Conservation (phyloP, 2,113 vertebrate genomes). For the Chunga burmeisteri region DNA sequence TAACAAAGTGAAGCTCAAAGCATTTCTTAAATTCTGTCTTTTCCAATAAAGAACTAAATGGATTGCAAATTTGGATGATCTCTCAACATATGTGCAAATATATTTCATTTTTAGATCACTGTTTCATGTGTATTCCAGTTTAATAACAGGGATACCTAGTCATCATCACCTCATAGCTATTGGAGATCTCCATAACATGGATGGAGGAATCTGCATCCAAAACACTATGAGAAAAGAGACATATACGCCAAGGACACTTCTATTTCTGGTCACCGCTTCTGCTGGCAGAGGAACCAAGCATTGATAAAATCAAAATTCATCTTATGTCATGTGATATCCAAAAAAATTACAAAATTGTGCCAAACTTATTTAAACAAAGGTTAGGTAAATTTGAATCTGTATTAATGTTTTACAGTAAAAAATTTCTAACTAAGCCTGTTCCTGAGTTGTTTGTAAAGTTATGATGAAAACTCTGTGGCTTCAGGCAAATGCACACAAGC, state of each 20-base stretch:
- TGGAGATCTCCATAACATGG: neutral
- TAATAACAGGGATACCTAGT: neutral
- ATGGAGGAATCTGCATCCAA: neutral
- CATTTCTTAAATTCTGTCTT: neutral
- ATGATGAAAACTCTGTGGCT: neutral
- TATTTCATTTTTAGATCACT: neutral
- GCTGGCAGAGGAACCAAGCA: neutral
- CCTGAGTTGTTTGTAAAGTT: neutral
- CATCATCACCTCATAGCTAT: neutral
- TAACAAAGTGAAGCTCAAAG: neutral
- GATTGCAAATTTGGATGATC: neutral
- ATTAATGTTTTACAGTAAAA: neutral
- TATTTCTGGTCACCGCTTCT: neutral
- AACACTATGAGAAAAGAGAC: neutral
- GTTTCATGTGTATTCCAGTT: neutral
- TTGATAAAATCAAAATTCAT: neutral
- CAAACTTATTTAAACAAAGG: neutral
- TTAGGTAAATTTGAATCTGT: neutral
- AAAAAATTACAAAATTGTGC: neutral
- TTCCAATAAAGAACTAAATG: neutral
- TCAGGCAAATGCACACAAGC: neutral
- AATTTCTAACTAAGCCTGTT: neutral
- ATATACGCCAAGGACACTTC: neutral
- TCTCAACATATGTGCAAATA: neutral
- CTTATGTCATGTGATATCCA: accelerated